Percentiles rank a stretch among this genome's conserved stretches.
These are phyloP conservation scores for Equus quagga DNA, from an alignment of 2,113 vertebrate species.

Conservation along the genomic window DNA sequence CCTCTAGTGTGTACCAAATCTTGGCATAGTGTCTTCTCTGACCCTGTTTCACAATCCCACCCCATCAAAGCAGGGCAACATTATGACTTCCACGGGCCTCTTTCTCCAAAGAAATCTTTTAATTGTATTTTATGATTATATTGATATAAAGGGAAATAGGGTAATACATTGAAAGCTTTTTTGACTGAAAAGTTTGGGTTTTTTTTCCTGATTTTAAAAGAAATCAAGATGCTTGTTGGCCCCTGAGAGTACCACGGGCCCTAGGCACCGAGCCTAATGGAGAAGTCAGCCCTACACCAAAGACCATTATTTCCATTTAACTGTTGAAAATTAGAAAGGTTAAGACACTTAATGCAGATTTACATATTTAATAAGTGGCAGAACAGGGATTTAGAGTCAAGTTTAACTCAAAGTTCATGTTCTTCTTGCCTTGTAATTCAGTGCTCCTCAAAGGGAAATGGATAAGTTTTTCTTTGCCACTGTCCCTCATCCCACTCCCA, in stretches of 20 bases:
- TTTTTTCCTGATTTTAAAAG: not conserved
- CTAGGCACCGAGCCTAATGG: not conserved
- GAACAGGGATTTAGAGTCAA: not conserved
- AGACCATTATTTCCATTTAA: not conserved
- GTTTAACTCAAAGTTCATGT: not conserved
- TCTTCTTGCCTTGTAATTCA: not conserved
- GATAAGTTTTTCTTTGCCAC: not conserved
- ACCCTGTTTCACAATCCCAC: not conserved
- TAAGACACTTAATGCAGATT: not conserved
- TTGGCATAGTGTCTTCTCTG: not conserved
- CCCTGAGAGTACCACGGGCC: not conserved
- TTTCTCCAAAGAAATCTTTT: not conserved
- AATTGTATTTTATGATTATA: not conserved
- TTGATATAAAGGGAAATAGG: not conserved
- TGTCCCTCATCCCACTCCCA: fast-evolving
- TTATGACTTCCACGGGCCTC: not conserved
- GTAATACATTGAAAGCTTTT: not conserved
- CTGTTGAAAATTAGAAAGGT: not conserved
- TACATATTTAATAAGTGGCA: too few species aligned
- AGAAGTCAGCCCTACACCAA: not conserved
- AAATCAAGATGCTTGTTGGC: not conserved
- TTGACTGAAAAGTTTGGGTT: not conserved
- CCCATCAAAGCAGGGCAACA: not conserved
- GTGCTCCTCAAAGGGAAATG: not conserved
- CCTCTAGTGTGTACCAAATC: not conserved